Percentiles rank a stretch among this genome's conserved stretches.
These are phyloP conservation scores for Neomonachus schauinslandi DNA, from an alignment of 2,113 vertebrate species.

Conservation along the genomic window DNA sequence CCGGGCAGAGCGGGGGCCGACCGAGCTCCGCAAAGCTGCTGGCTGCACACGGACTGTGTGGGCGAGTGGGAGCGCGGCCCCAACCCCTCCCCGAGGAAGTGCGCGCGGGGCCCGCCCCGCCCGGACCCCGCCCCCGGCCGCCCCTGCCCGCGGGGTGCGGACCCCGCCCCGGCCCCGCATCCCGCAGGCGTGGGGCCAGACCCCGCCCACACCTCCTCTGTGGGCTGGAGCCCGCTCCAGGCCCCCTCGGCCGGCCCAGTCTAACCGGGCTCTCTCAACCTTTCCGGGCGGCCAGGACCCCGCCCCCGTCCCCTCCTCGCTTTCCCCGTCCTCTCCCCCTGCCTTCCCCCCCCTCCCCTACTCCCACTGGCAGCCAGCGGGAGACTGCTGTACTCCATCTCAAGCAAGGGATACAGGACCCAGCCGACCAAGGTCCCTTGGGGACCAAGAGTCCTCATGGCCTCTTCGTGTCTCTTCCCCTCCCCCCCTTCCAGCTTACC, in stretches of 20 bases:
- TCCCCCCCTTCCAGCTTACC: background rate
- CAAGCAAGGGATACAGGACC: background rate
- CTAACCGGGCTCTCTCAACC: conserved; percentile 43
- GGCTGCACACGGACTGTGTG: conserved; percentile 32
- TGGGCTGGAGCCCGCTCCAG: background rate
- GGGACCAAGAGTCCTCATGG: background rate
- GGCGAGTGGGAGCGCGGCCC: conserved; percentile 72
- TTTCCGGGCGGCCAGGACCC: background rate
- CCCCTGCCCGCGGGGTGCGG: background rate
- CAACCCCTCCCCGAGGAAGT: conserved; percentile 74
- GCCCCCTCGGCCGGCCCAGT: background rate
- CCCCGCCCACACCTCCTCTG: conserved; percentile 38
- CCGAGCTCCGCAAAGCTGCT: background rate
- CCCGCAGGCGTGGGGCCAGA: background rate
- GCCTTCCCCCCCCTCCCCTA: background rate
- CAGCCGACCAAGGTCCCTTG: background rate
- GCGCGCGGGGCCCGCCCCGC: conserved; percentile 71
- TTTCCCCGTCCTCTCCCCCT: background rate
- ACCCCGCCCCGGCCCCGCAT: background rate
- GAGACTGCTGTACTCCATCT: background rate
- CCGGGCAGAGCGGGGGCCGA: background rate
- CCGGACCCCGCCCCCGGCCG: conserved; percentile 33
- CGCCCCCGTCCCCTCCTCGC: background rate
- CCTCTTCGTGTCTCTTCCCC: background rate
- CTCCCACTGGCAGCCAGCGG: background rate